Conservation (phyloP, 2,797 vertebrate genomes). For the Gallinago stenura region DNA sequence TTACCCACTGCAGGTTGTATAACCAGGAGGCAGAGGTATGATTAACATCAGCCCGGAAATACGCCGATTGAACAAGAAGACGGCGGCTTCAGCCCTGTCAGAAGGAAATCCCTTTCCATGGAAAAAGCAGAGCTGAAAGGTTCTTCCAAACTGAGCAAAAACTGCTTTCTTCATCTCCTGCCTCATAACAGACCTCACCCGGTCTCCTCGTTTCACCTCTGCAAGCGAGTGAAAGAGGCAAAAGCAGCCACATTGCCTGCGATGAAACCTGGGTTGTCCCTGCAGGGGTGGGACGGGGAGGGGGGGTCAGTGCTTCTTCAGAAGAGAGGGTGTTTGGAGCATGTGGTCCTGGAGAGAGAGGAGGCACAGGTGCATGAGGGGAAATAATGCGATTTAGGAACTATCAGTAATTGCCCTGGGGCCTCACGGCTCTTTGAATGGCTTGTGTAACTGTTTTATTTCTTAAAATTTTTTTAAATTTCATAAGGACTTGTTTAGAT, state of each 20-base stretch:
- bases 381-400: not conserved
- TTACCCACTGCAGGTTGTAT: not conserved
- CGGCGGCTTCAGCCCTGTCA: not conserved
- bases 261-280: not conserved
- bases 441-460: not conserved
- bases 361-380: not conserved
- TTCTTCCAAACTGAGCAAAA: not conserved
- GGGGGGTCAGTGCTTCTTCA: rapidly evolving
- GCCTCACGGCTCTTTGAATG: not conserved
- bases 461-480: not conserved
- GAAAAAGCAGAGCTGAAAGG: not conserved
- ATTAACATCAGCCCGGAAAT: not conserved
- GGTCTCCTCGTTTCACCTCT: not conserved
- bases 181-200: not conserved
- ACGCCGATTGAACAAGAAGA: not conserved
- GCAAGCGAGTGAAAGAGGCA: not conserved
- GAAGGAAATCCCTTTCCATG: not conserved
- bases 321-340: not conserved
- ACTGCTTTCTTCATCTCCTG: not conserved
- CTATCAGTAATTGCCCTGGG: not conserved
- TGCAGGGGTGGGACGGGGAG: not conserved
- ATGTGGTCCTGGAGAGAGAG: rapidly evolving
- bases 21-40: not conserved
- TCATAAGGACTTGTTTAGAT: not conserved
- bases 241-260: not conserved